These are phyloP conservation scores for Crocuta crocuta DNA, from an alignment of 2,113 vertebrate species.

Conservation along the genomic window DNA sequence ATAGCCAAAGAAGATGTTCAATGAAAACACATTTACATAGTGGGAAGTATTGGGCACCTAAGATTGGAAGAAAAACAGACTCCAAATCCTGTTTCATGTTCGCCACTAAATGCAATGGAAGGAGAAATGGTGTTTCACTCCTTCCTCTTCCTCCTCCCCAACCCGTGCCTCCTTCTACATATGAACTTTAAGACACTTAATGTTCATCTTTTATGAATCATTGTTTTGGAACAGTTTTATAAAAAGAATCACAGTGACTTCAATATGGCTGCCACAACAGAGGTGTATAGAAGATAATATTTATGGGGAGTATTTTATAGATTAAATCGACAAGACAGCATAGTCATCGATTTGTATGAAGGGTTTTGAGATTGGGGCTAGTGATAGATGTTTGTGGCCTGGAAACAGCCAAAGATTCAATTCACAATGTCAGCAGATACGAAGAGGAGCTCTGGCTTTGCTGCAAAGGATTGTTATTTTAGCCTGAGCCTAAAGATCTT, in stretches of 20 bases:
- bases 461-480: not conserved
- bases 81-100: not conserved
- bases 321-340: not conserved
- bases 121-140: too few species aligned
- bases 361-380: not conserved
- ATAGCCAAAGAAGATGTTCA: not conserved
- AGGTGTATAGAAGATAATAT: not conserved
- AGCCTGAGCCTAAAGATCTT: not conserved
- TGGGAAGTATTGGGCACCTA: not conserved
- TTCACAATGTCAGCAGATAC: not conserved
- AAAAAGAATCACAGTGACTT: not conserved
- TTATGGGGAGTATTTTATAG: not conserved
- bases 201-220: not conserved
- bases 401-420: not conserved
- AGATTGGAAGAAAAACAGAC: not conserved
- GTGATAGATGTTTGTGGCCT: not conserved
- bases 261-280: not conserved
- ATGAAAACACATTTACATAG: not conserved
- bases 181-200: not conserved
- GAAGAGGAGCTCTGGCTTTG: not conserved
- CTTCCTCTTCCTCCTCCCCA: not conserved
- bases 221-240: not conserved
- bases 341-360: not conserved
- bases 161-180: not conserved
- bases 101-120: fast-evolving